Evolutionary conservation across 53 echinoderm and acorn worm species (phyloP).

Genomic region (Henricia sp.): DNA sequence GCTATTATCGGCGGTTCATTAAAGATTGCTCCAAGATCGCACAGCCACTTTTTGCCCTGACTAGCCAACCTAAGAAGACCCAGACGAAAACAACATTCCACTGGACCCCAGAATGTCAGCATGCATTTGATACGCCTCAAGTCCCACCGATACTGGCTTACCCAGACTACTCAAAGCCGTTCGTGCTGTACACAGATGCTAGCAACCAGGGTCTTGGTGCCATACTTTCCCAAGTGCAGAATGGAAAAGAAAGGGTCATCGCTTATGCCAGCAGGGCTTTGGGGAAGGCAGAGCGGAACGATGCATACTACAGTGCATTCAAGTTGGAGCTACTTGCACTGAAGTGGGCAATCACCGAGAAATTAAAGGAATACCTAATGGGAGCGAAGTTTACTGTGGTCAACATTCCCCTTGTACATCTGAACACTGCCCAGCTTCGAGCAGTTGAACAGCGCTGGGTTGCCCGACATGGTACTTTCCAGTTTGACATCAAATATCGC

Average conservation of each 20-base stretch:
- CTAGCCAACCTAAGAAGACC: constrained; percentile 18
- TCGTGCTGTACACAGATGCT: constrained; percentile 68
- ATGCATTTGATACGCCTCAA: constrained; percentile 51
- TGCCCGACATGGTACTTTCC: background rate
- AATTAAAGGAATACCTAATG: constrained; percentile 35
- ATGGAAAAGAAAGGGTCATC: constrained; percentile 48
- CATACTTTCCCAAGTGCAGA: constrained; percentile 48
- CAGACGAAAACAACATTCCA: background rate
- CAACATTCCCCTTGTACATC: constrained; percentile 15
- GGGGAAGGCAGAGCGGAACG: constrained; percentile 52
- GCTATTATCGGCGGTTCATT: constrained; percentile 71
- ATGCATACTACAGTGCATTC: constrained; percentile 65
- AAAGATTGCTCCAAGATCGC: constrained; percentile 64
- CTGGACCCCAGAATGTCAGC: constrained; percentile 56
- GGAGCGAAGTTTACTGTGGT: background rate
- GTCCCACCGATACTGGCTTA: constrained; percentile 64
- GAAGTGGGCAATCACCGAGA: constrained; percentile 67
- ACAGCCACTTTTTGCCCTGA: constrained; percentile 56
- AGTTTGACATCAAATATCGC: constrained; percentile 8
- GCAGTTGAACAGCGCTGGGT: constrained; percentile 12
- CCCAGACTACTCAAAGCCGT: constrained; percentile 58
- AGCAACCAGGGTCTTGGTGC: constrained; percentile 68
- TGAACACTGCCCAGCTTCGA: background rate
- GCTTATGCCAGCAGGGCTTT: constrained; percentile 68
- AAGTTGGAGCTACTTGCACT: constrained; percentile 64